Percentiles rank a stretch among this genome's conserved stretches.
Evolutionary conservation across 2,113 vertebrate genomes (phyloP).

Genomic region (Noturus placidus): DNA sequence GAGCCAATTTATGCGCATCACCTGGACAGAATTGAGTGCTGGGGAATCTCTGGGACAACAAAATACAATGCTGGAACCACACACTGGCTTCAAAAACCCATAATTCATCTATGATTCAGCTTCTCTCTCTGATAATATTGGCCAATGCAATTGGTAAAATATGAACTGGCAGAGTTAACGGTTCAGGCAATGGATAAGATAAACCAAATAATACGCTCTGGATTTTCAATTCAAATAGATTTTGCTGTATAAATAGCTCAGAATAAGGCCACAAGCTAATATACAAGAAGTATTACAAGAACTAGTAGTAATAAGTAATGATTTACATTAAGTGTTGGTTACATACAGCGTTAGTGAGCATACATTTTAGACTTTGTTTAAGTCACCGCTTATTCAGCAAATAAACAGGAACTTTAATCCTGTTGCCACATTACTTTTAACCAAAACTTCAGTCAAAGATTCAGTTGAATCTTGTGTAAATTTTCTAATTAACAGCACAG

Average conservation of each 20-base stretch:
- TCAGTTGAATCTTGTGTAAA: too few species aligned
- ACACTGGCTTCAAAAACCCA: constrained; percentile 1
- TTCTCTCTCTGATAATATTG: not conserved
- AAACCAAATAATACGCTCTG: not conserved
- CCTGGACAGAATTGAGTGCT: constrained; percentile 49
- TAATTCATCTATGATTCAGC: not conserved
- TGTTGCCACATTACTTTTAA: not conserved
- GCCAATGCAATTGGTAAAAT: not conserved
- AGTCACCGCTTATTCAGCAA: not conserved
- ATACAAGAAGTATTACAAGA: not conserved
- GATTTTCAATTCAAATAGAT: not conserved
- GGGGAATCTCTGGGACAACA: constrained; percentile 51
- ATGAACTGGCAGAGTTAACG: not conserved
- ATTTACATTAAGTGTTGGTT: not conserved
- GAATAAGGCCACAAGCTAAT: not conserved
- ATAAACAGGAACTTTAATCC: not conserved
- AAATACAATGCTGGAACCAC: constrained; percentile 30
- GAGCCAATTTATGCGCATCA: constrained; percentile 61
- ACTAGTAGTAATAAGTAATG: not conserved
- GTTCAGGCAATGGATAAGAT: not conserved
- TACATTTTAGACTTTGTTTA: not conserved
- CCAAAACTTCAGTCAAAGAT: not conserved
- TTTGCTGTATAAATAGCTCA: not conserved
- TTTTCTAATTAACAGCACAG: not conserved
- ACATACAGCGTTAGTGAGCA: not conserved